Evolutionary conservation across 2,888 invertebrate genomes (phyloP).

Genomic region (Morpho achilles): DNA sequence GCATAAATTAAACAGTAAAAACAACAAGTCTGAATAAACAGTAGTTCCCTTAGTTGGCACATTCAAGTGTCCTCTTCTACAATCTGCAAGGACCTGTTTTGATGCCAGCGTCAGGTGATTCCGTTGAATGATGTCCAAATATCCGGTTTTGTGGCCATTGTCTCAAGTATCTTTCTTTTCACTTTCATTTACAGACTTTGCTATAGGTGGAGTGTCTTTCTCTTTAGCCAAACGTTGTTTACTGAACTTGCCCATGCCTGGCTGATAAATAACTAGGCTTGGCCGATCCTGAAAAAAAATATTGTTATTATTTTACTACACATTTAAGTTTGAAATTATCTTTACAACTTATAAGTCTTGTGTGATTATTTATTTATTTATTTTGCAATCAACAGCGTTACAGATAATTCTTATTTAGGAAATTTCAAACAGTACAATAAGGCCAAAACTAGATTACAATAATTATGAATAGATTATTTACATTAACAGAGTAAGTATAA

Average conservation of each 20-base stretch:
- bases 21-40: conserved; percentile 55
- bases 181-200: conserved; percentile 60
- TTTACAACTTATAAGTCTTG: too few relatives aligned
- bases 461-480: too few relatives aligned
- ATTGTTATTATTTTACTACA: neutral
- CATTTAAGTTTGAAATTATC: too few relatives aligned
- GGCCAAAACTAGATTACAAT: too few relatives aligned
- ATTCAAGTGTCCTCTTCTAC: conserved; percentile 58
- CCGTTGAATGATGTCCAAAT: conserved; percentile 75
- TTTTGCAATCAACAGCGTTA: too few relatives aligned
- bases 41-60: conserved; percentile 64
- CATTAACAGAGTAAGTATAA: too few relatives aligned
- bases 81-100: conserved; percentile 54
- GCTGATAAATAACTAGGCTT: conserved; percentile 93
- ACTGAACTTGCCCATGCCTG: conserved; percentile 90
- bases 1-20: conserved; percentile 59
- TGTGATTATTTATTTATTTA: too few relatives aligned
- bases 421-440: too few relatives aligned
- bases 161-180: conserved; percentile 77
- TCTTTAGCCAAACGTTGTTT: conserved; percentile 81
- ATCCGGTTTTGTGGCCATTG: conserved; percentile 45
- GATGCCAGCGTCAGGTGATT: conserved; percentile 70
- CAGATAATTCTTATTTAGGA: too few relatives aligned
- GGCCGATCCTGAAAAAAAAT: conserved; percentile 86
- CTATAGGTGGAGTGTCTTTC: conserved; percentile 50